Conservation (phyloP, 1,140 invertebrate genomes). For the Drosophila busckii region DNA sequence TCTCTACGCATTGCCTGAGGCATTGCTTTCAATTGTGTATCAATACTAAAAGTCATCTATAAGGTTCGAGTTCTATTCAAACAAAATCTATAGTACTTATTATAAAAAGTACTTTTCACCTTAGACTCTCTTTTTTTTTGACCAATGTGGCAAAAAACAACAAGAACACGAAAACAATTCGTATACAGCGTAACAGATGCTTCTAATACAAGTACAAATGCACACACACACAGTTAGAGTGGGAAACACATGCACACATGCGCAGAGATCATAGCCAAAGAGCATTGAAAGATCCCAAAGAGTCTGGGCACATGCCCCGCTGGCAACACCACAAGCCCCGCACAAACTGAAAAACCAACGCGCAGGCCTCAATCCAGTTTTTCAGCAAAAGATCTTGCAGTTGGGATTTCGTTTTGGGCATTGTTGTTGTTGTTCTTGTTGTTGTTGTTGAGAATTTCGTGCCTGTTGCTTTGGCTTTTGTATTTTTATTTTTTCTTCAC, state of each 20-base stretch:
- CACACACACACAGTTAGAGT: slow-evolving; percentile 4
- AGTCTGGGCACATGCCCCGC: slow-evolving; percentile 43
- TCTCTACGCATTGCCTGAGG: too few relatives aligned
- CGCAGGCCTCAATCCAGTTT: slow-evolving; percentile 67
- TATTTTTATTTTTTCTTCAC: slow-evolving; percentile 76
- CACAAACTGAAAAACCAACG: slow-evolving; percentile 62
- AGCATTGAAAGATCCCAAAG: slow-evolving; percentile 61
- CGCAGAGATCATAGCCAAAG: slow-evolving; percentile 67
- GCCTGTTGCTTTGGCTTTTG: slow-evolving; percentile 44
- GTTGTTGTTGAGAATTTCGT: slow-evolving; percentile 62
- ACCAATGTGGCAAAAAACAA: slow-evolving; percentile 42
- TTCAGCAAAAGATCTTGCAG: slow-evolving; percentile 62
- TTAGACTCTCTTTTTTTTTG: slow-evolving; percentile 34
- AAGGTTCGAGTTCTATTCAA: too few relatives aligned
- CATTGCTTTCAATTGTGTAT: too few relatives aligned
- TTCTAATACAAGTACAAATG: slow-evolving; percentile 48
- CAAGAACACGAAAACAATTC: slow-evolving; percentile 19
- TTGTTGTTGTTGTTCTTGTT: slow-evolving; percentile 25
- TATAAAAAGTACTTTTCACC: slow-evolving; percentile 63
- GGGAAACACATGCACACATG: slow-evolving; percentile 13
- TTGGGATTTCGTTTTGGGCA: slow-evolving; percentile 45
- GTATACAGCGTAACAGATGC: slow-evolving; percentile 52
- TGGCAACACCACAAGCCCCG: slow-evolving; percentile 9
- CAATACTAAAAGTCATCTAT: slow-evolving; percentile 14
- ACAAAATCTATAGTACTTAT: slow-evolving; percentile 3